Conservation (phyloP, 2,888 invertebrate genomes). For the Norana najaformis region DNA sequence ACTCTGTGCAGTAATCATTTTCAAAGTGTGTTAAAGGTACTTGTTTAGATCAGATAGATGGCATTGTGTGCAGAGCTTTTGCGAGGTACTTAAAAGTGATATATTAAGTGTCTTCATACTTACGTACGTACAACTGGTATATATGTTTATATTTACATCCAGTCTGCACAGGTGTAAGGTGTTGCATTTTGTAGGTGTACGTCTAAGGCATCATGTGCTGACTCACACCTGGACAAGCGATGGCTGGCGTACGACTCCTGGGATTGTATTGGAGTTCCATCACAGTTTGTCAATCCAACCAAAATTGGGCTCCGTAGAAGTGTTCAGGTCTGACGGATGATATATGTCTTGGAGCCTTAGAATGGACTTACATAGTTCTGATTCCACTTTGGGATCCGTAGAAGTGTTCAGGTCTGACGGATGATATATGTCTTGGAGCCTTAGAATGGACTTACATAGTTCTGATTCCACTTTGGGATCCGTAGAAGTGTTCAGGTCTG, state of each 20-base stretch:
- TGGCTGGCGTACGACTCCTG: conserved; percentile 33
- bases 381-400: neutral
- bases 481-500: conserved; percentile 28
- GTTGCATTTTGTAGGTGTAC: conserved; percentile 34
- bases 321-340: conserved; percentile 29
- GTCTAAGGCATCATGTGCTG: conserved; percentile 19
- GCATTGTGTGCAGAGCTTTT: too few species aligned
- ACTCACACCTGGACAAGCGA: conserved; percentile 28
- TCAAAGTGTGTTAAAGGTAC: too few species aligned
- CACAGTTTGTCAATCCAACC: conserved; percentile 34
- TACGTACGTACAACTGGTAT: too few species aligned
- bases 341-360: neutral
- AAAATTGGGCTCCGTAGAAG: conserved; percentile 19
- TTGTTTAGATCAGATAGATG: too few species aligned
- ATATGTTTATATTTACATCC: neutral
- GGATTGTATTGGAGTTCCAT: conserved; percentile 33
- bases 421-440: neutral
- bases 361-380: too few species aligned
- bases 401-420: conserved; percentile 28
- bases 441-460: too few species aligned
- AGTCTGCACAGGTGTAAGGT: neutral
- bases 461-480: too few species aligned
- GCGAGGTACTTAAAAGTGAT: too few species aligned
- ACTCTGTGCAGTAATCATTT: too few species aligned
- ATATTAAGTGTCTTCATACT: too few species aligned